A percentile compares a stretch with the other conserved stretches of the same genome.
phyloP scores from a whole-genome alignment of 2,797 vertebrate species.

The Apogon talboti region DNA sequence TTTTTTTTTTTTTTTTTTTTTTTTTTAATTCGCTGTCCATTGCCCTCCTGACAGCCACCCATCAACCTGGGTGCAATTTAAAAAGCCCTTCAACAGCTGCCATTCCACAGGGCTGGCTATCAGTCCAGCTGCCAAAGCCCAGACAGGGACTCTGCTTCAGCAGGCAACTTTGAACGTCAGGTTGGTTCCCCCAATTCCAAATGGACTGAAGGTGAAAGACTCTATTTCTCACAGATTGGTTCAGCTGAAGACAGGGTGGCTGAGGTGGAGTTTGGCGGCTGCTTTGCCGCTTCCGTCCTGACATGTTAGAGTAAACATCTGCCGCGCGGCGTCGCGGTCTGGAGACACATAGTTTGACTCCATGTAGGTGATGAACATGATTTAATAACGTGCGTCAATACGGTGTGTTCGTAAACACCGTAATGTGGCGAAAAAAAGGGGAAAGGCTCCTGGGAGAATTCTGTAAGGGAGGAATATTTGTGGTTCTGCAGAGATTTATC shows the following conservation, averaged over 20 bases:
- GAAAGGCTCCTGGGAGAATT: constrained; percentile 23
- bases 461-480: constrained; percentile 24
- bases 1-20: neutral
- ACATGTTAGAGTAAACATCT: constrained; percentile 45
- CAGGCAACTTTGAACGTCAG: constrained; percentile 71
- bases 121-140: constrained; percentile 80
- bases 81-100: constrained; percentile 83
- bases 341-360: constrained; percentile 18
- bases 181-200: constrained; percentile 58
- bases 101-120: constrained; percentile 78
- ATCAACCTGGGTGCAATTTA: constrained; percentile 81
- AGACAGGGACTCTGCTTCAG: constrained; percentile 74
- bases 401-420: constrained; percentile 35
- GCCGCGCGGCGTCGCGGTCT: constrained; percentile 9
- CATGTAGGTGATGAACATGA: constrained; percentile 23
- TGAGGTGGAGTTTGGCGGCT: constrained; percentile 26
- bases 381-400: constrained; percentile 19
- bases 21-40: constrained; percentile 64
- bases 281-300: constrained; percentile 35
- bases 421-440: constrained; percentile 3
- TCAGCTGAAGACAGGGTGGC: constrained; percentile 49
- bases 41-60: constrained; percentile 79
- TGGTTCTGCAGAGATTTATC: constrained; percentile 40
- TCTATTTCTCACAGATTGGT: constrained; percentile 67
- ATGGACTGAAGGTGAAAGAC: constrained; percentile 78